Percentiles rank a stretch among this genome's conserved stretches.
These are phyloP conservation scores for Cassiopea andromeda DNA, from an alignment of 30 jellyfish, hydroid and myxozoan genomes.

Conservation along the genomic window DNA sequence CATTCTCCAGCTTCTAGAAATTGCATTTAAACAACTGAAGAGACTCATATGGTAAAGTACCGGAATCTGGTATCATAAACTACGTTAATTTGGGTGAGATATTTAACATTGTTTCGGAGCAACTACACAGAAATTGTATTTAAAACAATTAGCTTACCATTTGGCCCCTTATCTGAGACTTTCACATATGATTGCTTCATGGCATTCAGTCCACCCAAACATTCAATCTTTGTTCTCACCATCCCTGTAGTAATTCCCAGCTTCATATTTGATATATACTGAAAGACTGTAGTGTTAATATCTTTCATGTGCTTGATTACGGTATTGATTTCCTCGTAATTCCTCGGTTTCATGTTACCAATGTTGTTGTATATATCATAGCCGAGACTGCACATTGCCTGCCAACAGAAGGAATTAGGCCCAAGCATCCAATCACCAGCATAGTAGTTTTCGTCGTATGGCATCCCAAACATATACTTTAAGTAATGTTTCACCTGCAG, in stretches of 20 bases:
- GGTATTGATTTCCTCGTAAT: conserved; percentile 60
- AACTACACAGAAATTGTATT: too few species aligned
- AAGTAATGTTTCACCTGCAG: conserved; percentile 81
- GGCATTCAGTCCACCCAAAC: conserved; percentile 87
- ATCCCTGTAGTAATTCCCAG: conserved; percentile 89
- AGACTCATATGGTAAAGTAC: too few species aligned
- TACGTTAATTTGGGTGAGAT: too few species aligned
- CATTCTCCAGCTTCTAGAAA: too few species aligned
- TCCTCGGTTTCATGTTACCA: conserved; percentile 76
- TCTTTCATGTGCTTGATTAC: conserved; percentile 69
- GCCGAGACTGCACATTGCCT: conserved; percentile 82
- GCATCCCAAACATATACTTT: conserved; percentile 79
- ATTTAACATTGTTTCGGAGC: too few species aligned
- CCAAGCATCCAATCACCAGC: conserved; percentile 96
- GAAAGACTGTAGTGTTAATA: conserved; percentile 60
- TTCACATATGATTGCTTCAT: conserved; percentile 64
- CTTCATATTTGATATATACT: conserved; percentile 78
- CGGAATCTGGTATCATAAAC: too few species aligned
- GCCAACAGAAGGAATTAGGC: conserved; percentile 88
- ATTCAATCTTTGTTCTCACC: conserved; percentile 90
- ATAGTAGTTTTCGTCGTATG: conserved; percentile 76
- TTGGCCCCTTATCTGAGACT: conserved; percentile 72
- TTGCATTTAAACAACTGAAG: too few species aligned
- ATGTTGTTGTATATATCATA: conserved; percentile 69
- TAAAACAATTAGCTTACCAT: too few species aligned